Evolutionary conservation across 2,113 vertebrate species (phyloP), one percentile per base, ranked within the genome.

Genomic region (Hyaena hyaena): DNA sequence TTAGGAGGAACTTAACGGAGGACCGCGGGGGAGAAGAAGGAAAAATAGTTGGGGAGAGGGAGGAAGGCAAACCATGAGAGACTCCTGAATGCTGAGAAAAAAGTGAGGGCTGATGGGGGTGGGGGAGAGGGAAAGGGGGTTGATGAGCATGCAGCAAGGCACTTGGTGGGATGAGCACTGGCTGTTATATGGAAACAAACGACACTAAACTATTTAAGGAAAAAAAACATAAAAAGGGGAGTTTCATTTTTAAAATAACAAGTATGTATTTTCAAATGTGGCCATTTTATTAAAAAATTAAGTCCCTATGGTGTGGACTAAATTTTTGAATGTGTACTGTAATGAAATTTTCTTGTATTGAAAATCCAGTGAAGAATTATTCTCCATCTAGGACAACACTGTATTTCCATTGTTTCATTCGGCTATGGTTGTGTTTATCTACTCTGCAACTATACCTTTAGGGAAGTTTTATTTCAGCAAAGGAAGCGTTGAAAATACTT

Each of bases 401-500:
- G 2, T 26, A 39, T 55, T 79, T 76, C 6, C 48, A 23, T 53
- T 77, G 15, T 55, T 96, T 93, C 10, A 43, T 8, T 96, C 15
- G 19, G 45, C 80, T 92, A 1, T 33, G 53, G 68, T 19, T 86
- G 10, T 53, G 14, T 73, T 69, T 24, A 86, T 77, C 39, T 91
- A 26, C 43, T 84, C 15, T 24, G 26, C 11, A 77, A 43, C 45
- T 48, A 39, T 24, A 90, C 43, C 53, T 96, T 92, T n/a, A 68
- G 80, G 39, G 76, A 94, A 79, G 26, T 73, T 88, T 89, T 96
- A 85, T 96, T 97, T 96, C 84, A 94, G 48, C 17, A 88, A 97
- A 96, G 95, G 58, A 85, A 82, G 90, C 79, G 71, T 92, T 92
- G 76, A 93, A 88, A 85, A 85, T 95, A 68, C 19, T 97, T 85